Base-by-base conservation (phyloP, 2,113 vertebrate species). In the Salminus brasiliensis region DNA sequence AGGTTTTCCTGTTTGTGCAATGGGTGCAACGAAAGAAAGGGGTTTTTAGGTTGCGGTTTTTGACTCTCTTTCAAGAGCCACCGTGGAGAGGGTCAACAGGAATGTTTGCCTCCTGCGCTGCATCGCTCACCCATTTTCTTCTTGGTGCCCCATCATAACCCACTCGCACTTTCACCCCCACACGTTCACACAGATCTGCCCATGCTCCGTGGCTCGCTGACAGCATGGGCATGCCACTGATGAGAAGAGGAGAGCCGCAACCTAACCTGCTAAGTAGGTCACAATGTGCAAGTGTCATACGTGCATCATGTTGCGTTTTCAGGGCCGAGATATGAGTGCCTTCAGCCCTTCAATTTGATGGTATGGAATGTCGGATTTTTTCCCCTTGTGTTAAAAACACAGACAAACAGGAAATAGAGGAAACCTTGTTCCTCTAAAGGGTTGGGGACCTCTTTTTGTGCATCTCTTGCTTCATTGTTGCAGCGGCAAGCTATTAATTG, bases 11-110 rank as follows among this genome's bases (percentile, higher is more conserved):
- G 93, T 94, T 93, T 91, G 89, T 63, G 85, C 86, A 90, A 87
- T 76, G 73, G 74, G 75, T 84, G 79, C 84, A 87, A 84, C 52
- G 52, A 70, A 85, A 72, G 67, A 87, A 92, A 83, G 80, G 88
- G 92, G 91, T 94, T 94, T 94, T 87, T 93, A 93, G 93, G 92
- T 93, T 91, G 92, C 84, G 92, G 92, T 91, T 81, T 76, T 71
- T 59, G 49, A 83, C 65, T 52, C 68, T 80, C 84, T n/a, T n/a
- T 86, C 39, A 36, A 80, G 75, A 87, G 76, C 72, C 41, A 63
- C 39, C 68, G 76, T 30, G 32, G 75, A 86, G 36, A 80, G 84
- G 88, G 82, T 86, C 59, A 52, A 86, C 81, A 85, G 84, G 80
- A 86, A 82, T 86, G 67, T 85, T 82, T 87, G 75, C 82, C 87